Conservation (phyloP, 2,797 vertebrate species). For the Setipinna tenuifilis region DNA sequence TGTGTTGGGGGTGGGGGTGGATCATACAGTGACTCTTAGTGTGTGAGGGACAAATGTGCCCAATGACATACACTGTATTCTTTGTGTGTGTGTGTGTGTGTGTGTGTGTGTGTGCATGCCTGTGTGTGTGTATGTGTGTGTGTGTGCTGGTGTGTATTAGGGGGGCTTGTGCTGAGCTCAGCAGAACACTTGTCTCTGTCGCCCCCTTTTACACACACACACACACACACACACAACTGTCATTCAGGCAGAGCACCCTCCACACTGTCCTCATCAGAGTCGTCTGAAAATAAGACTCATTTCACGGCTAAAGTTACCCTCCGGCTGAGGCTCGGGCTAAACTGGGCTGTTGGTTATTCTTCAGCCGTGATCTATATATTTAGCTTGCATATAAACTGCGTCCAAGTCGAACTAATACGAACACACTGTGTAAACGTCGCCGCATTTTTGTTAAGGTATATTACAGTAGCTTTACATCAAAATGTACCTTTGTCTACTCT, state of each 20-base stretch:
- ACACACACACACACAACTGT: constrained; percentile 67
- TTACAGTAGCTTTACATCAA: background rate
- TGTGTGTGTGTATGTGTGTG: constrained; percentile 35
- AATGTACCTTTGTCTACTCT: background rate
- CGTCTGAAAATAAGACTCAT: constrained; percentile 12
- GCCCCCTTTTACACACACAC: background rate
- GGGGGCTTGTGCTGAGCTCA: constrained; percentile 35
- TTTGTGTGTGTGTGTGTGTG: constrained; percentile 17
- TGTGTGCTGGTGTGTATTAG: constrained; percentile 24
- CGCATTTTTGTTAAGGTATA: background rate
- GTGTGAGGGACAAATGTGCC: constrained; percentile 11
- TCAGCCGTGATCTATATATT: background rate
- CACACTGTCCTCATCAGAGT: background rate
- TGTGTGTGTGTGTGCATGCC: constrained; percentile 32
- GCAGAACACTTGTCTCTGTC: constrained; percentile 50
- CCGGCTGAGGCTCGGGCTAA: background rate
- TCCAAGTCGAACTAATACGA: background rate
- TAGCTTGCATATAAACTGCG: constrained; percentile 23
- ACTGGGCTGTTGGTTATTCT: constrained; percentile 17
- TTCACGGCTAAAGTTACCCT: constrained; percentile 19
- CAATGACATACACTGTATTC: constrained; percentile 27
- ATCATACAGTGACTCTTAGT: background rate
- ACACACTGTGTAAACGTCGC: background rate
- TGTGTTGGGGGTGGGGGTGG: background rate
- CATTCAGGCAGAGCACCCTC: background rate